phyloP scores from a whole-genome alignment of 1,140 invertebrate genomes.

The Diorhabda elongata region DNA sequence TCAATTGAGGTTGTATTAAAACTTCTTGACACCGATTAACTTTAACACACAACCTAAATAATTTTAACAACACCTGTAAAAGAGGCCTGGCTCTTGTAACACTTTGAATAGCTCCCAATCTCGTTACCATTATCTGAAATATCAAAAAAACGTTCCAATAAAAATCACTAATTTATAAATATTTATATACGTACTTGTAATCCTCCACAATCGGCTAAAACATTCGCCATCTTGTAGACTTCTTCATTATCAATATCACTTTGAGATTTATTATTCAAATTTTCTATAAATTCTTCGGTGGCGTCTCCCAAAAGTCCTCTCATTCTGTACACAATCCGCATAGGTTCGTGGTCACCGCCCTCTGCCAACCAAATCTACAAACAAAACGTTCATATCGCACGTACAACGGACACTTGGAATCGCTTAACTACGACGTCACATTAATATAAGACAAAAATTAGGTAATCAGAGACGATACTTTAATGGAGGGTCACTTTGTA shows the following conservation, averaged over 20 bases:
- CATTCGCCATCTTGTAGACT: conserved; percentile 75
- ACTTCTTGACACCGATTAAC: conserved; percentile 67
- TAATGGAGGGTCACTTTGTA: too few species aligned
- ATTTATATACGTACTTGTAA: conserved; percentile 53
- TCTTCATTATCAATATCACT: conserved; percentile 92
- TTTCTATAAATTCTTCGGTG: conserved; percentile 97
- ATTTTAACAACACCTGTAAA: conserved; percentile 78
- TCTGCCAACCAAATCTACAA: conserved; percentile 74
- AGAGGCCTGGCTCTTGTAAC: conserved; percentile 71
- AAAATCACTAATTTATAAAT: not conserved
- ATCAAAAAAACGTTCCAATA: not conserved
- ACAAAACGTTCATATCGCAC: not conserved
- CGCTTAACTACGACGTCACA: too few species aligned
- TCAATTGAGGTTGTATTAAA: conserved; percentile 63
- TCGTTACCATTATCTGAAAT: conserved; percentile 61
- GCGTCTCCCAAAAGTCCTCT: conserved; percentile 95
- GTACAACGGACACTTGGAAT: too few species aligned
- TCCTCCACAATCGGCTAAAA: conserved; percentile 78
- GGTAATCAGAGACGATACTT: too few species aligned
- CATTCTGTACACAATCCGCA: conserved; percentile 99
- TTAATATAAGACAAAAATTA: too few species aligned
- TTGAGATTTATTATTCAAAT: conserved; percentile 81
- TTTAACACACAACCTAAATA: conserved; percentile 81
- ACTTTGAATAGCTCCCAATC: conserved; percentile 65
- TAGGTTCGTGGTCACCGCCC: conserved; percentile 83